A percentile compares a stretch with the other conserved stretches of the same genome.
These are phyloP conservation scores for Noctua fimbriata DNA, from an alignment of 2,888 invertebrate genomes.

Conservation along the genomic window DNA sequence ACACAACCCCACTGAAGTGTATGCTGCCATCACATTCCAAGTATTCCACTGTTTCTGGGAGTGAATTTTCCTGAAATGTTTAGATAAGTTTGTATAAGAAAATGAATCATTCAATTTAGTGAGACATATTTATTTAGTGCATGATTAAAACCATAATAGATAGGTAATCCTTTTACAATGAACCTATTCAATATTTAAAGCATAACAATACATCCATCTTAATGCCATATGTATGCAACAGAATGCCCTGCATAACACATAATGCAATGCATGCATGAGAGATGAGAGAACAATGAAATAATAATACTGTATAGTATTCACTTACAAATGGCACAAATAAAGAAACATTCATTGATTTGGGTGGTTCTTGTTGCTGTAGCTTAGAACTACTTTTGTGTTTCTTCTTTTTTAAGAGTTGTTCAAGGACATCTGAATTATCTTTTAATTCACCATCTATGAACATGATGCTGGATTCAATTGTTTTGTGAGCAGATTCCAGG, in stretches of 20 bases:
- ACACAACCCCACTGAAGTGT: slow-evolving; percentile 93
- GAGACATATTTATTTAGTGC: background rate
- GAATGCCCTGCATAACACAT: background rate
- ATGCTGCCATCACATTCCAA: slow-evolving; percentile 92
- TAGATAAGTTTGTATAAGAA: background rate
- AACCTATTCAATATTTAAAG: background rate
- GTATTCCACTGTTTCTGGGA: slow-evolving; percentile 88
- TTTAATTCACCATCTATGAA: slow-evolving; percentile 94
- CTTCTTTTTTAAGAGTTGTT: slow-evolving; percentile 91
- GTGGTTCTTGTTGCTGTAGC: slow-evolving; percentile 81
- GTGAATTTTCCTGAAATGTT: slow-evolving; percentile 83
- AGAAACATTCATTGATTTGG: slow-evolving; percentile 91
- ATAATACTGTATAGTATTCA: slow-evolving; percentile 56
- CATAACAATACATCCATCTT: slow-evolving; percentile 20
- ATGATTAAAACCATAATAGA: background rate
- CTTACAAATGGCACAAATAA: slow-evolving; percentile 93
- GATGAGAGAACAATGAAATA: slow-evolving; percentile 17
- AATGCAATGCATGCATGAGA: slow-evolving; percentile 15
- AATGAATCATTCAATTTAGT: background rate
- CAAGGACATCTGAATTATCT: slow-evolving; percentile 91
- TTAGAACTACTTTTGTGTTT: slow-evolving; percentile 87
- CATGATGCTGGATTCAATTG: slow-evolving; percentile 92
- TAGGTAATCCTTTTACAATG: background rate
- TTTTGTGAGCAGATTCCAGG: slow-evolving; percentile 90
- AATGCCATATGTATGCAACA: background rate